phyloP scores from a whole-genome alignment of 2,113 vertebrate species.

The Microtus richardsoni region DNA sequence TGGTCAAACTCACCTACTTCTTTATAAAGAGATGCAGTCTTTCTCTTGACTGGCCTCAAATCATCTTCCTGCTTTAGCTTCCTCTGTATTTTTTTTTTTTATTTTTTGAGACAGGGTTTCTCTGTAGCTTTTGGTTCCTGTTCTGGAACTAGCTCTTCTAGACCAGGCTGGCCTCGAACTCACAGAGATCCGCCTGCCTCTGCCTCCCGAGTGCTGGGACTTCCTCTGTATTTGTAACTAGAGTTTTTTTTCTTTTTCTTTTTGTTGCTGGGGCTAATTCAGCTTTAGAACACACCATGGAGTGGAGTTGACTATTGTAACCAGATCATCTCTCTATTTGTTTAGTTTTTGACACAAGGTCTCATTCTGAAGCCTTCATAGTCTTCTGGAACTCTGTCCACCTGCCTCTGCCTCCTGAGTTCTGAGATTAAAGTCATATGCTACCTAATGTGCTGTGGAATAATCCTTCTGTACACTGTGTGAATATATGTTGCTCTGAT shows the following conservation, averaged over 20 bases:
- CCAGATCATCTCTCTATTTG: neutral
- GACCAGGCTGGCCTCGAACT: no score
- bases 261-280: neutral
- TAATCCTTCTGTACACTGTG: no score
- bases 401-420: neutral
- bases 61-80: neutral
- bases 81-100: neutral
- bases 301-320: neutral
- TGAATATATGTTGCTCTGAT: no score
- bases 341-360: neutral
- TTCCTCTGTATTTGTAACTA: neutral
- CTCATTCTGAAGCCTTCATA: neutral
- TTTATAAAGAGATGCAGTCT: neutral
- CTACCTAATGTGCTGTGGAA: neutral
- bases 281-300: neutral
- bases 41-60: neutral
- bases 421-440: neutral
- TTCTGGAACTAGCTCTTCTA: no score
- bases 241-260: neutral
- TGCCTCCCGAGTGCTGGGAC: no score
- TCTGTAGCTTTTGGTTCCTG: no score
- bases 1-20: neutral
- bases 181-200: no score
- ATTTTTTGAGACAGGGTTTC: neutral
- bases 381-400: neutral